Conservation (phyloP, 2,797 vertebrate species). For the Mustela erminea region DNA sequence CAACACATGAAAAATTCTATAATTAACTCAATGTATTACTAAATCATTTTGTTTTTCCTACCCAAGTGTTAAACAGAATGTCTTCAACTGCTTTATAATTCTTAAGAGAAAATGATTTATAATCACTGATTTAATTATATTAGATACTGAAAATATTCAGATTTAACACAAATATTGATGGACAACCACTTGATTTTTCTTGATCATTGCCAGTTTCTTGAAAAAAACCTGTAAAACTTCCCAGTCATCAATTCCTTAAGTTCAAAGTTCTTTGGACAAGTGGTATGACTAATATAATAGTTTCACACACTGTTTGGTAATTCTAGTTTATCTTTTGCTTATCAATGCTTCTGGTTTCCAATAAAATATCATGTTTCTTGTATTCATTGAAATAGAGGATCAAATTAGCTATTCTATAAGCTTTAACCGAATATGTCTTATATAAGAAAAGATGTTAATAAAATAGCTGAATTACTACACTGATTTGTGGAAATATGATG, state of each 20-base stretch:
- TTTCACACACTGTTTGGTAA: not conserved
- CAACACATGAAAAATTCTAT: not conserved
- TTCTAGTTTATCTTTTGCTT: not conserved
- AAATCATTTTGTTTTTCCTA: not conserved
- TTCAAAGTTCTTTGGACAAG: slow-evolving; percentile 6
- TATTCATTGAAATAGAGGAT: not conserved
- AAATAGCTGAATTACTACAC: not conserved
- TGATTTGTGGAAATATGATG: not conserved
- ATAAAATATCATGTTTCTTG: slow-evolving; percentile 3
- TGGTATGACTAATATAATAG: not conserved
- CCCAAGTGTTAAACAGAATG: not conserved
- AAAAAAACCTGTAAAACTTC: not conserved
- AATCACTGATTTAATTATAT: slow-evolving; percentile 17
- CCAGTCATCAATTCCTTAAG: not conserved
- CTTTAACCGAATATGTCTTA: not conserved
- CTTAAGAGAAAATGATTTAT: slow-evolving; percentile 20
- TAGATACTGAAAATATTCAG: not conserved
- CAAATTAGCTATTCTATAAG: not conserved
- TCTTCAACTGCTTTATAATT: not conserved
- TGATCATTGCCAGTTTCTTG: not conserved
- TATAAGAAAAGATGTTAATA: not conserved
- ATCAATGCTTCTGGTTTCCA: not conserved
- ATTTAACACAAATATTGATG: not conserved
- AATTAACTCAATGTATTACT: not conserved
- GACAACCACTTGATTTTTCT: not conserved